phyloP scores from a whole-genome alignment of 2,113 vertebrate genomes.

The Ia io region DNA sequence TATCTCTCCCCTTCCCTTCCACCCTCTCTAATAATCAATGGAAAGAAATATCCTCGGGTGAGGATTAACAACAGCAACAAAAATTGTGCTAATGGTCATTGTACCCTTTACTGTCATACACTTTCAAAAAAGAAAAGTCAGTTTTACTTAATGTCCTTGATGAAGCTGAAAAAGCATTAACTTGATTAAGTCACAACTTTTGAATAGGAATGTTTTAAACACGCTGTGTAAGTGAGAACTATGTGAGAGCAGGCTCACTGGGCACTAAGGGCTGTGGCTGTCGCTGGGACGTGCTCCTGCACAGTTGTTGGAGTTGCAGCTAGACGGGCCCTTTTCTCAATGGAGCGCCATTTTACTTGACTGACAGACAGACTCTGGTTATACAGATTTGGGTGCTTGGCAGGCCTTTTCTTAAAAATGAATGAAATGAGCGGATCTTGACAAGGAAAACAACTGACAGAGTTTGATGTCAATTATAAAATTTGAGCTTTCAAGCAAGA shows the following conservation, averaged over 20 bases:
- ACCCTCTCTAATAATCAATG: background rate
- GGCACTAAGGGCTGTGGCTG: background rate
- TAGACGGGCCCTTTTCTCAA: background rate
- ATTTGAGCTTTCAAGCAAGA: conserved; percentile 45
- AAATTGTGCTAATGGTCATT: background rate
- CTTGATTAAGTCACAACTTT: background rate
- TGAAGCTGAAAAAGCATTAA: background rate
- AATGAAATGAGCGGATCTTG: conserved; percentile 6
- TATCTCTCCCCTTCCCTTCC: background rate
- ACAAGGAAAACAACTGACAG: conserved; percentile 31
- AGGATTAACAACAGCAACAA: background rate
- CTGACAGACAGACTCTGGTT: background rate
- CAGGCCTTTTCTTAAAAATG: conserved; percentile 1
- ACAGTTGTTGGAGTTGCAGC: background rate
- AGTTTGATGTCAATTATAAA: conserved; percentile 38
- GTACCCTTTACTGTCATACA: background rate
- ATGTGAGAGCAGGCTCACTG: background rate
- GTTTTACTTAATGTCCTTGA: background rate
- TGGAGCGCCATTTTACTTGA: background rate
- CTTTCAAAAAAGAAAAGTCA: background rate
- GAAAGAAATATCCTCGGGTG: background rate
- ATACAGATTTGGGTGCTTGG: conserved; percentile 14
- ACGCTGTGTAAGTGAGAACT: background rate
- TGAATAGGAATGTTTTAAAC: background rate
- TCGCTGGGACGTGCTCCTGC: background rate